Evolutionary conservation across 2,888 invertebrate genomes (phyloP), one percentile per base, ranked within the genome.

Genomic region (Mantis religiosa): DNA sequence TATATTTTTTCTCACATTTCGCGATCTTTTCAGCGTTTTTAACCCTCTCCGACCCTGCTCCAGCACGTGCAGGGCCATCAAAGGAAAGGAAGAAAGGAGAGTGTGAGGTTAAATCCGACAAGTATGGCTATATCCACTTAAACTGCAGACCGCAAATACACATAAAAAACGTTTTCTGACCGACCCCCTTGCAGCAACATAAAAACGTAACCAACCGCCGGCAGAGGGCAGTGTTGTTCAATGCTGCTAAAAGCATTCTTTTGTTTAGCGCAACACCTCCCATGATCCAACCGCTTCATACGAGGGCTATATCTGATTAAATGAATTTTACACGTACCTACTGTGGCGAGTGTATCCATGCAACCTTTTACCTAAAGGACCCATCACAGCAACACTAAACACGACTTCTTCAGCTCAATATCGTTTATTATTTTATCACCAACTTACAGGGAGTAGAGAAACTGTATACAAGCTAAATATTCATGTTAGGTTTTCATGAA

Each of bases 111-210:
- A 71, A 71, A 71, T 71, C 54, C 86, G 81, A 81, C 81, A 81
- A 81, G 71, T 86, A 86, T 71, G 28, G 20, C 81, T 28, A 86
- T 86, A 86, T 71, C 71, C 86, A 86, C 86, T 86, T 71, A 86
- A 86, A 86, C 86, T 86, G 54, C 71, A 28, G 71, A 28, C 86
- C 71, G 30, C 86, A 86, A 71, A 86, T 81, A 28, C 86, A 30
- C 86, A 86, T 86, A 86, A 86, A 85, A 86, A 86, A 28, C 71
- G 71, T 81, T n/a, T n/a, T 86, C 54, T 71, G 54, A 71, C 54
- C 54, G 54, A 15, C 15, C 54, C 54, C 54, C 8, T 71, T 71
- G 25, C 54, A 71, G 54, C 54, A 71, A 71, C 54, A 71, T 71
- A 71, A 71, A 71, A 71, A 71, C 54, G 20, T 25, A 15, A 71